A percentile compares a stretch with the other conserved stretches of the same genome.
phyloP scores from a whole-genome alignment of 2,797 vertebrate genomes.

The Corythornis leucogaster region DNA sequence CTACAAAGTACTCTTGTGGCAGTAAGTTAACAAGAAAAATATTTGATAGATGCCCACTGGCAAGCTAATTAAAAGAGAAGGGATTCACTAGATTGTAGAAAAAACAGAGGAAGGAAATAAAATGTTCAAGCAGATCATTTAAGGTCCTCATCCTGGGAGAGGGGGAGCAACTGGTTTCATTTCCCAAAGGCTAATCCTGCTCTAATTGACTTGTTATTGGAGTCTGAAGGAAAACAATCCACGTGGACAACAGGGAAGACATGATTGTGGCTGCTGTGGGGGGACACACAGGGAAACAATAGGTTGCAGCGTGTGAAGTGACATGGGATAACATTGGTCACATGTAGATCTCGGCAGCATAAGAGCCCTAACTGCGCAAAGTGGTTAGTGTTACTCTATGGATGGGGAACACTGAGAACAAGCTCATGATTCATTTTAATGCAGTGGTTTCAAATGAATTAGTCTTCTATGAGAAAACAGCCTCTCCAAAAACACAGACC shows the following conservation, averaged over 20 bases:
- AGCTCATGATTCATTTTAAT: neutral
- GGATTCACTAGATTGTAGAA: neutral
- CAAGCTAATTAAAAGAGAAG: conserved; percentile 56
- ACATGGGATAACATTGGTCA: neutral
- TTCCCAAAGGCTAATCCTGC: conserved; percentile 40
- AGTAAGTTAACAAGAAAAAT: conserved; percentile 6
- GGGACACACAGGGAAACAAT: neutral
- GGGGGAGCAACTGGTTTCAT: neutral
- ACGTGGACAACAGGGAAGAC: neutral
- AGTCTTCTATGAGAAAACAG: neutral
- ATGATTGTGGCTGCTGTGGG: neutral
- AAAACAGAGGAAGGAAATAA: conserved; percentile 53
- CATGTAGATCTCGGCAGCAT: rapidly evolving
- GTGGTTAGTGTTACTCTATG: neutral
- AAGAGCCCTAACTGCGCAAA: neutral
- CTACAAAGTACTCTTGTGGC: neutral
- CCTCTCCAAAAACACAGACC: neutral
- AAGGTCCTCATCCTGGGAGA: neutral
- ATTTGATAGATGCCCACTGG: conserved; percentile 24
- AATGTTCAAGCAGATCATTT: conserved; percentile 26
- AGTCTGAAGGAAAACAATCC: conserved; percentile 30
- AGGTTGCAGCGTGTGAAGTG: neutral
- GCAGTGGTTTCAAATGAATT: neutral
- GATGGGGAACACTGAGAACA: neutral
- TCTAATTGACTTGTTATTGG: conserved; percentile 42